phyloP scores from a whole-genome alignment of 2,113 vertebrate species.

The Sciurus niger region DNA sequence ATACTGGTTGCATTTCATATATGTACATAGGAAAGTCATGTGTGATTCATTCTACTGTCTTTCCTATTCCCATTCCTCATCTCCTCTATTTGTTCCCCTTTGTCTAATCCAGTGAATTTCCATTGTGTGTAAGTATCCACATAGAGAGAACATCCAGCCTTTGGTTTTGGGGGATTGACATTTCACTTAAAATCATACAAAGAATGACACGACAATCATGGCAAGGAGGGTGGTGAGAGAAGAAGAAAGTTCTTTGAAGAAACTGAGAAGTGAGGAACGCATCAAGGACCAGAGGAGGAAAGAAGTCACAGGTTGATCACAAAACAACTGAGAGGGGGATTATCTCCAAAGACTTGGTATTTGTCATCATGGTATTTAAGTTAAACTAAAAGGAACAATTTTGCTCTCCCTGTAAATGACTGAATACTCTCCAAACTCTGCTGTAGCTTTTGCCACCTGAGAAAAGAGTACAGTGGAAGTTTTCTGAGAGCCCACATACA shows the following conservation, averaged over 20 bases:
- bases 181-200: neutral
- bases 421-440: neutral
- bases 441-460: neutral
- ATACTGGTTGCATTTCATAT: too few species aligned
- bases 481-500: neutral
- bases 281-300: neutral
- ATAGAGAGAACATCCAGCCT: too few species aligned
- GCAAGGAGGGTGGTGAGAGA: neutral
- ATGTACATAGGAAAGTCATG: too few species aligned
- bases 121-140: too few species aligned
- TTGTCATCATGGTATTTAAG: neutral
- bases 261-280: neutral
- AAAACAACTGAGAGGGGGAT: neutral
- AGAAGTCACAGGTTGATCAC: neutral
- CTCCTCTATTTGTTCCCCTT: too few species aligned
- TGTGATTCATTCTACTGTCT: too few species aligned
- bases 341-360: neutral
- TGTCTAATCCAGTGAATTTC: too few species aligned
- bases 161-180: too few species aligned
- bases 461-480: neutral
- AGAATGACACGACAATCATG: neutral
- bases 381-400: neutral
- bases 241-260: neutral
- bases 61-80: too few species aligned
- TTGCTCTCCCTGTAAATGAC: neutral